Base-by-base conservation (phyloP, 2,113 vertebrate genomes). In the Microcebus lehilahytsara region DNA sequence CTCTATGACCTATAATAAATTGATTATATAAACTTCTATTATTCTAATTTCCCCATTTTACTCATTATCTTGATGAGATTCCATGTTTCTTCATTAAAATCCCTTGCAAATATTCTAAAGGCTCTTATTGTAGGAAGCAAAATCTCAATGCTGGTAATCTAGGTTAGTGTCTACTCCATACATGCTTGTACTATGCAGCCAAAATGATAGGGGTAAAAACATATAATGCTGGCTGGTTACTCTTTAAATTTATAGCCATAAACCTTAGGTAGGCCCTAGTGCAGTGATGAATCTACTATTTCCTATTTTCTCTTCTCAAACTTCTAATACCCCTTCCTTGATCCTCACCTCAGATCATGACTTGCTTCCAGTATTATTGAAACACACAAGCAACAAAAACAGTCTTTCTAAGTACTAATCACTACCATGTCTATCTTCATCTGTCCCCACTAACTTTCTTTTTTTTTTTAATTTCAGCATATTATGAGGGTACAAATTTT, bases 341-440 rank as follows among this genome's bases (percentile, higher is more conserved):
- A 64, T 23, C 34, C 53, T 53, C 46, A 89, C 34, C 23, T 37
- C 30, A 71, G 25, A 53, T 17, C 53, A 72, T 6, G 9, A 69
- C 37, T 91, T 66, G 25, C 23, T 94, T 78, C 46, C 51, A 53
- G 9, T 51, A 42, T 51, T 56, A 12, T 9, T 46, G 42, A 85
- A 79, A 78, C 32, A 42, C 49, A 69, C 10, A 75, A 81, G 51
- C 5, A n/a, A 40, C 32, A 49, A 69, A n/a, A 51, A 64, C 34
- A 64, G 58, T 10, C 40, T 30, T n/a, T 32, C 27, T 30, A 64
- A 60, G 46, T 16, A 72, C 8, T 32, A 66, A 80, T 37, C 7
- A 58, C 6, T 27, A 5, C 37, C 1, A 42, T 13, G 3, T n/a
- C 3, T 2, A 13, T 37, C 7, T 9, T 14, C 9, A 9, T 74